A percentile compares a stretch with the other conserved stretches of the same genome.
These are phyloP conservation scores for Heliocidaris tuberculata DNA, from an alignment of 35 echinoderm and acorn worm genomes.

Conservation along the genomic window DNA sequence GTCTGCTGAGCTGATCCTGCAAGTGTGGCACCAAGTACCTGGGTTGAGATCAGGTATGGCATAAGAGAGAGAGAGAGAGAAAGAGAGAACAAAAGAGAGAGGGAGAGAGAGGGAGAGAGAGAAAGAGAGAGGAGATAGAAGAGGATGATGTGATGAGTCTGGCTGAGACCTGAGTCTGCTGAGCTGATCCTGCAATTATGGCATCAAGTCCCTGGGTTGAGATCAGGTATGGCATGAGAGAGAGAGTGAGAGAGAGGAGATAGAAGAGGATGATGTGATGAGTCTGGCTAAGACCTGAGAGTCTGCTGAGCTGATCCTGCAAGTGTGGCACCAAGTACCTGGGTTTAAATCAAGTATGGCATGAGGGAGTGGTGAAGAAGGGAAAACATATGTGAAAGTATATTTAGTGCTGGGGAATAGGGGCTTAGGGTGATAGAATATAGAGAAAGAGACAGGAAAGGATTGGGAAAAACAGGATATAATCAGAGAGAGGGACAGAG, in stretches of 20 bases:
- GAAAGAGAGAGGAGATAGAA: not conserved
- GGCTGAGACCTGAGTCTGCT: slow-evolving; percentile 84
- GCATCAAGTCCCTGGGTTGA: slow-evolving; percentile 93
- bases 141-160: slow-evolving; percentile 57
- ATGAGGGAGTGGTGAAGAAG: not conserved
- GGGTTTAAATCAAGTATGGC: slow-evolving; percentile 63
- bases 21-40: slow-evolving; percentile 96
- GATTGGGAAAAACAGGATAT: not conserved
- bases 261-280: slow-evolving; percentile 37
- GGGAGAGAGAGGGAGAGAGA: not conserved
- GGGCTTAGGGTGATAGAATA: no score
- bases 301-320: slow-evolving; percentile 75
- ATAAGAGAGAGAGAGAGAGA: not conserved
- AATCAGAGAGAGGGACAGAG: not conserved
- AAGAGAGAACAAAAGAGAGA: not conserved
- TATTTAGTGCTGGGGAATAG: not conserved
- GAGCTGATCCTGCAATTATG: slow-evolving; percentile 84
- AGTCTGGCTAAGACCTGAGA: slow-evolving; percentile 87
- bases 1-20: slow-evolving; percentile 75
- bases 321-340: slow-evolving; percentile 96
- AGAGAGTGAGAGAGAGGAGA: no score
- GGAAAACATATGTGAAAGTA: not conserved
- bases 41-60: slow-evolving; percentile 74
- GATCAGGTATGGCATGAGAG: slow-evolving; percentile 54
- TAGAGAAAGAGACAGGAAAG: not conserved